phyloP scores from a whole-genome alignment of 2,113 vertebrate species.

The Platichthys stellatus region DNA sequence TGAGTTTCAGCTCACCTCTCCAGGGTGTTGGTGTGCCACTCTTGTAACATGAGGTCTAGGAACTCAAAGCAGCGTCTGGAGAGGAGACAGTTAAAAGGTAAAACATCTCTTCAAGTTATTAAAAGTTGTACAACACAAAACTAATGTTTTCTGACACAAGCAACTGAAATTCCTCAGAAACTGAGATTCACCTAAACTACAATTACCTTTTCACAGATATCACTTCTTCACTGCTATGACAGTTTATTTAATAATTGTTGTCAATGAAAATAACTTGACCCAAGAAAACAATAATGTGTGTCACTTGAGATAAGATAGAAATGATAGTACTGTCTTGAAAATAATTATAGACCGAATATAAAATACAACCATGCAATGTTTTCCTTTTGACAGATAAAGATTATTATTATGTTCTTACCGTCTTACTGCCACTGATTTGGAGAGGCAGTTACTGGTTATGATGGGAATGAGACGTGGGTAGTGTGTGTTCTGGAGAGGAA shows the following conservation, averaged over 20 bases:
- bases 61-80: conserved; percentile 96
- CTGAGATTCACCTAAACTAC: too few species aligned
- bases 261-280: not conserved
- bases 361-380: not conserved
- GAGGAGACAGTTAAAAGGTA: not conserved
- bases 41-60: conserved; percentile 94
- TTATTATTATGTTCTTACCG: conserved; percentile 81
- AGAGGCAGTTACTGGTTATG: conserved; percentile 98
- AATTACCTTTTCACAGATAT: too few species aligned
- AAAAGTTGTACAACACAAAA: not conserved
- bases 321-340: not conserved
- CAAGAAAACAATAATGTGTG: not conserved
- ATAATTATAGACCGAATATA: not conserved
- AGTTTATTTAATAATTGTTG: too few species aligned
- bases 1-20: conserved; percentile 86
- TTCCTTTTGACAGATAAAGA: not conserved
- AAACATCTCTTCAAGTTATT: not conserved
- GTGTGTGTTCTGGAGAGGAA: conserved; percentile 89
- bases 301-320: not conserved
- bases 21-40: conserved; percentile 95
- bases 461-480: conserved; percentile 97
- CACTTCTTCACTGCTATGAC: too few species aligned
- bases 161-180: too few species aligned
- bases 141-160: too few species aligned
- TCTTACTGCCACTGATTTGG: conserved; percentile 97